Evolutionary conservation across 2,113 vertebrate species (phyloP), one percentile per base, ranked within the genome.

Genomic region (Xiphias gladius): DNA sequence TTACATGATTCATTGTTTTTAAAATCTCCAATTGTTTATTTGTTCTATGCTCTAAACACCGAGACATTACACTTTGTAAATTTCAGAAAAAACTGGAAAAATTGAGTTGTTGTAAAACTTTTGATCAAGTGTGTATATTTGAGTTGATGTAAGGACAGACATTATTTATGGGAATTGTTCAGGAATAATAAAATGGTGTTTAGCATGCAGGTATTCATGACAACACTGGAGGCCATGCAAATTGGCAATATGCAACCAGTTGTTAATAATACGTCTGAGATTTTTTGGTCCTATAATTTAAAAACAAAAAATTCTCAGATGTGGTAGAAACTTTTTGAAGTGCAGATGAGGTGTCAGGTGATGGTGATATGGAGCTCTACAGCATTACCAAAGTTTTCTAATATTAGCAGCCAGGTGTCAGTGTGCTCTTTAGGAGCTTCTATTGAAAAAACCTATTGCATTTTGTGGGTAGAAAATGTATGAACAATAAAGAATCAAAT

Each of bases 91-190:
- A n/a, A n/a, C n/a, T n/a, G n/a, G n/a, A n/a, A n/a, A n/a, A n/a
- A n/a, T n/a, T n/a, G n/a, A n/a, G n/a, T n/a, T n/a, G n/a, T n/a
- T n/a, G n/a, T n/a, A n/a, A n/a, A n/a, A n/a, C n/a, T n/a, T n/a
- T n/a, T 35, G 32, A 35, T 35, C 32, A 4, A 35, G 3, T 35
- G 32, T 3, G 32, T 46, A 64, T 48, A 75, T 80, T 77, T 86
- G 43, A 86, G 5, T 50, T 50, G 52, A 48, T 10, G 7, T 41
- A 24, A 62, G 62, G 43, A 76, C 54, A 43, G 32, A n/a, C 13
- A 65, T 37, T 64, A 66, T 79, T 82, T 55, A 35, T 35, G 37
- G 24, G 17, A 41, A 20, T 58, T 9, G 1, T 32, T 74, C 17
- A 4, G 46, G 32, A 4, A 74, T 66, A 58, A 55, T 66, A 63